Percentiles rank a stretch among this genome's conserved stretches.
Conservation (phyloP, 2,113 vertebrate genomes). For the Callocephalon fimbriatum region DNA sequence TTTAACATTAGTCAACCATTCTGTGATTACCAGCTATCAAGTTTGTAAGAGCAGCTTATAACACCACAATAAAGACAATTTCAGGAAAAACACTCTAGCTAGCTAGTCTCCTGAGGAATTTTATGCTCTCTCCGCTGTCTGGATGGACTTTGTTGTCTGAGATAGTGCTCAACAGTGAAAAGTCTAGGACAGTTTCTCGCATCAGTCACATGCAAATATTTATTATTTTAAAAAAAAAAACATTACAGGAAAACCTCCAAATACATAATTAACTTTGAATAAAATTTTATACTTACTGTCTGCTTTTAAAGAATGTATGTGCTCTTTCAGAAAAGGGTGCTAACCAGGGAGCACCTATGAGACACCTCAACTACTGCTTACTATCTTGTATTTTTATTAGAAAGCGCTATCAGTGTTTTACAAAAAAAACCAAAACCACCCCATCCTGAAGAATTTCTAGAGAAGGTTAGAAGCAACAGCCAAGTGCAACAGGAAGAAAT, state of each 20-base stretch:
- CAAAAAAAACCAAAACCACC: background rate
- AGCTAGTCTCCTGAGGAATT: background rate
- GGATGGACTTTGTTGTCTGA: background rate
- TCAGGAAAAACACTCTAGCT: background rate
- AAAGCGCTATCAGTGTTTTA: background rate
- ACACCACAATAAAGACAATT: background rate
- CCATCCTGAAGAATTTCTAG: background rate
- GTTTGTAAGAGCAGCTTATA: background rate
- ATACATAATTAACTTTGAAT: background rate
- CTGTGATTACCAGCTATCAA: background rate
- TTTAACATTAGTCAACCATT: background rate
- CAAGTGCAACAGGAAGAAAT: background rate
- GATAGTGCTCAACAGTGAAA: background rate
- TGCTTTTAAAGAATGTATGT: background rate
- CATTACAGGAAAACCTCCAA: background rate
- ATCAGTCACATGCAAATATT: background rate
- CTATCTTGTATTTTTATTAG: background rate
- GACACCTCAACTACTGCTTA: background rate
- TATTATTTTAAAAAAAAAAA: background rate
- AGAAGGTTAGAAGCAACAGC: background rate
- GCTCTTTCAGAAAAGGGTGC: background rate
- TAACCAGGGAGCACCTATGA: background rate
- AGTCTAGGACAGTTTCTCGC: background rate
- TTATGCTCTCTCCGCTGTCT: background rate
- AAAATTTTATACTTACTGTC: background rate